These are phyloP conservation scores for Drosophila recens DNA, from an alignment of 2,888 invertebrate genomes.

Conservation along the genomic window DNA sequence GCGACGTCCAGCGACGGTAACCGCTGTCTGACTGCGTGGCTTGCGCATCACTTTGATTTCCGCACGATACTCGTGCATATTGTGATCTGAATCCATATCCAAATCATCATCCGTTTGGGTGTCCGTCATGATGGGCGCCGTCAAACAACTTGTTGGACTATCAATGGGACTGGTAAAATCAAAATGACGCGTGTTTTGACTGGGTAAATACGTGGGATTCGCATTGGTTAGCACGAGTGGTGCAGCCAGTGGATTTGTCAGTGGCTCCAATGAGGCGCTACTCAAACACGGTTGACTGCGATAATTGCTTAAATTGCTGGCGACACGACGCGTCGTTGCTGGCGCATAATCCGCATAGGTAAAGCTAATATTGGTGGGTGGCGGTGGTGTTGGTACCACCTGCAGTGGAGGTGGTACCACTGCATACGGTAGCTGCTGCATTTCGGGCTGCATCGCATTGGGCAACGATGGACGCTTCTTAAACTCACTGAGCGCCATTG, in stretches of 20 bases:
- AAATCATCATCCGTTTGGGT: constrained; percentile 80
- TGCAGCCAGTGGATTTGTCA: constrained; percentile 84
- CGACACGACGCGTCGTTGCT: constrained; percentile 19
- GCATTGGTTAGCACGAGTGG: constrained; percentile 82
- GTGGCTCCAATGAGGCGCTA: constrained; percentile 86
- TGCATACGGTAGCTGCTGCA: constrained; percentile 22
- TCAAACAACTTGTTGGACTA: constrained; percentile 79
- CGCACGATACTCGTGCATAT: constrained; percentile 88
- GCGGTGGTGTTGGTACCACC: constrained; percentile 60
- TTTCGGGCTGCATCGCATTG: constrained; percentile 80
- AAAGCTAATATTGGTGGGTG: constrained; percentile 80
- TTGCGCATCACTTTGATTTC: constrained; percentile 92
- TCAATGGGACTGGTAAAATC: constrained; percentile 75
- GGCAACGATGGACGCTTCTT: constrained; percentile 84
- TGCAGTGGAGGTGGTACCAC: constrained; percentile 21
- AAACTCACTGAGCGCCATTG: constrained; percentile 65
- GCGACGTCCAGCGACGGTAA: constrained; percentile 85
- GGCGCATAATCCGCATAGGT: constrained; percentile 76
- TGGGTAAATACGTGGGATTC: constrained; percentile 76
- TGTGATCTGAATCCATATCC: constrained; percentile 84
- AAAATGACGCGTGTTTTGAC: constrained; percentile 43
- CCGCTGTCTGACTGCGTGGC: constrained; percentile 90
- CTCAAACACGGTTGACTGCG: constrained; percentile 85
- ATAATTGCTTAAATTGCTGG: constrained; percentile 59
- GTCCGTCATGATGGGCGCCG: constrained; percentile 65